A percentile compares a stretch with the other conserved stretches of the same genome.
Conservation (phyloP, 1,140 invertebrate genomes). For the Daktulosphaira vitifoliae region DNA sequence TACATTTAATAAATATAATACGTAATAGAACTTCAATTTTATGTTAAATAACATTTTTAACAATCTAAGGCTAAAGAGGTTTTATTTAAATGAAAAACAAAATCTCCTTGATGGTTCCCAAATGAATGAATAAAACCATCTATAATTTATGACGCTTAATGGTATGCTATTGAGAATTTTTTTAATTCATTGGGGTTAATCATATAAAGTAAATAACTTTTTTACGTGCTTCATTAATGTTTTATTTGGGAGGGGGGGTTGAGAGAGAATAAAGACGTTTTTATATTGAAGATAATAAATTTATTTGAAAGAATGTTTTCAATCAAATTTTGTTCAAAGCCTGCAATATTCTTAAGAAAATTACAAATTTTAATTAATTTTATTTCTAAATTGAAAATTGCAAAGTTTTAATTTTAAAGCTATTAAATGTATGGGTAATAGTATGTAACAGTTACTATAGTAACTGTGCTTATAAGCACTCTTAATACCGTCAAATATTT, state of each 20-base stretch:
- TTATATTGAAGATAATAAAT: slow-evolving; percentile 6
- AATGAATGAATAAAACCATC: slow-evolving; percentile 29
- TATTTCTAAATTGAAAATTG: no score
- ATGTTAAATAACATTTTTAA: background rate
- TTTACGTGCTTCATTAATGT: background rate
- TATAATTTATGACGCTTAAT: slow-evolving; percentile 30
- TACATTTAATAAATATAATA: no score
- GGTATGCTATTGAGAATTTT: slow-evolving; percentile 20
- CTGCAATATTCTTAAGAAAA: no score
- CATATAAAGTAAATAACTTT: slow-evolving; percentile 26
- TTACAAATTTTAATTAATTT: no score
- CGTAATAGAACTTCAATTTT: no score
- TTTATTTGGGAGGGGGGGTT: no score
- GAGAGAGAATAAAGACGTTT: background rate
- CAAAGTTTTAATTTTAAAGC: no score
- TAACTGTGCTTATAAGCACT: no score
- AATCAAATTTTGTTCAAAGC: no score
- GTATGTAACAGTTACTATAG: no score
- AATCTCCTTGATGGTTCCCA: slow-evolving; percentile 15
- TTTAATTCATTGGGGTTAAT: slow-evolving; percentile 20
- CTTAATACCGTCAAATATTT: no score
- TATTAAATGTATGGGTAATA: no score
- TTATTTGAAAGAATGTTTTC: background rate
- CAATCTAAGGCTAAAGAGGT: background rate
- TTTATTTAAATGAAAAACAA: slow-evolving; percentile 22